Conservation (phyloP, 2,113 vertebrate species). For the Zosterops lateralis region DNA sequence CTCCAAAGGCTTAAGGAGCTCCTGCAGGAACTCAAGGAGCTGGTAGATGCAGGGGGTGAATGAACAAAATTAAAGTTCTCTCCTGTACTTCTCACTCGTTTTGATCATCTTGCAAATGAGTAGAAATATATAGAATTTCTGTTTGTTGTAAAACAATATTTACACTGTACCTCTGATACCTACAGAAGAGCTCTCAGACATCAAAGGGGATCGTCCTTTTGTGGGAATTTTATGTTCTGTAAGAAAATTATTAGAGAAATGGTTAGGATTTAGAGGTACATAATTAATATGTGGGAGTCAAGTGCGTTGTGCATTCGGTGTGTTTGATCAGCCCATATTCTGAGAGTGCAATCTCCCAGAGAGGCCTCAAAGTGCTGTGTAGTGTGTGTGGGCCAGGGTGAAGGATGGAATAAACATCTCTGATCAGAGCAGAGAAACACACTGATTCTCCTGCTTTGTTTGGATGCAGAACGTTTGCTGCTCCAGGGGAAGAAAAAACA, state of each 20-base stretch:
- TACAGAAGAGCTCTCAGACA: neutral
- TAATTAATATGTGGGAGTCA: neutral
- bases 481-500: neutral
- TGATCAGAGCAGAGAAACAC: neutral
- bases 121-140: neutral
- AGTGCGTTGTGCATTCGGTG: neutral
- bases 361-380: accelerated
- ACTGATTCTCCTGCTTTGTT: neutral
- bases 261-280: neutral
- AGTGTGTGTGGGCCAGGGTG: neutral
- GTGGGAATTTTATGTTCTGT: neutral
- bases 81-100: neutral
- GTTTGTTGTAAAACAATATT: neutral
- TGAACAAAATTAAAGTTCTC: neutral
- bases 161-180: neutral
- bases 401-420: neutral
- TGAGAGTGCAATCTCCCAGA: neutral
- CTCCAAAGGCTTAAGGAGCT: neutral
- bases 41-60: neutral
- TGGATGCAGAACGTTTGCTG: accelerated
- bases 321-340: neutral
- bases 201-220: neutral
- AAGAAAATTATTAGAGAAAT: neutral
- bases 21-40: neutral
- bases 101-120: neutral